A percentile compares a stretch with the other conserved stretches of the same genome.
Evolutionary conservation across 2,797 vertebrate species (phyloP).

Genomic region (Knipowitschia caucasica): DNA sequence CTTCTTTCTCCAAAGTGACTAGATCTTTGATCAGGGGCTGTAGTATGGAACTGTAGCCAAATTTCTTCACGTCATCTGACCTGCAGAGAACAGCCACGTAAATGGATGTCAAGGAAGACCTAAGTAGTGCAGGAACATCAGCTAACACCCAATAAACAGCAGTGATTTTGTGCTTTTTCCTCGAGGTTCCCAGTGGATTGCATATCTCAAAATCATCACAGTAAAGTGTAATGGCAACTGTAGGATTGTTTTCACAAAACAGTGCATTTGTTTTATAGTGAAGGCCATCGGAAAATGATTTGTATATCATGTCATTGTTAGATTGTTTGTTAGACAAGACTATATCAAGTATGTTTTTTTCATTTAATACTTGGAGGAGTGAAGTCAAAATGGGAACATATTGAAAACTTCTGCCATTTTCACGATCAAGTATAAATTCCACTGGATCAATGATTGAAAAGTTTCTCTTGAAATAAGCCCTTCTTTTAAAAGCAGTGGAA

Average conservation of each 20-base stretch:
- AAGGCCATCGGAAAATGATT: constrained; percentile 19
- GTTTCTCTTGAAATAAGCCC: constrained; percentile 16
- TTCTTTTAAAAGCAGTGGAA: constrained; percentile 17
- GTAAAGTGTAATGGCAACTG: background rate
- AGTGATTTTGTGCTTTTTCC: background rate
- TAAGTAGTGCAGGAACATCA: constrained; percentile 6
- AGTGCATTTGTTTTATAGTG: constrained; percentile 14
- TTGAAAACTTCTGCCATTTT: constrained; percentile 12
- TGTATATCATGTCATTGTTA: background rate
- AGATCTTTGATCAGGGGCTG: constrained; percentile 7
- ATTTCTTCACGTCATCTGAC: constrained; percentile 7
- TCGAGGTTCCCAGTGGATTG: background rate
- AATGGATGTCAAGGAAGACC: background rate
- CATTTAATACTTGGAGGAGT: constrained; percentile 6
- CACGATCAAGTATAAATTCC: constrained; percentile 20
- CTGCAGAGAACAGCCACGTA: constrained; percentile 19
- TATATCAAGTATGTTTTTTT: constrained; percentile 9
- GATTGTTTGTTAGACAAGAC: constrained; percentile 8
- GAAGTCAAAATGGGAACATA: constrained; percentile 26
- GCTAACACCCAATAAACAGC: constrained; percentile 10
- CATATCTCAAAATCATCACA: too few species aligned
- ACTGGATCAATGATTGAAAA: constrained; percentile 17
- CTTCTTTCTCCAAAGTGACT: constrained; percentile 2
- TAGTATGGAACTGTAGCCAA: constrained; percentile 20
- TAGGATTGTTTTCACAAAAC: constrained; percentile 1